These are phyloP conservation scores for Eudyptes chrysolophus DNA, from an alignment of 2,113 vertebrate genomes.

Conservation along the genomic window DNA sequence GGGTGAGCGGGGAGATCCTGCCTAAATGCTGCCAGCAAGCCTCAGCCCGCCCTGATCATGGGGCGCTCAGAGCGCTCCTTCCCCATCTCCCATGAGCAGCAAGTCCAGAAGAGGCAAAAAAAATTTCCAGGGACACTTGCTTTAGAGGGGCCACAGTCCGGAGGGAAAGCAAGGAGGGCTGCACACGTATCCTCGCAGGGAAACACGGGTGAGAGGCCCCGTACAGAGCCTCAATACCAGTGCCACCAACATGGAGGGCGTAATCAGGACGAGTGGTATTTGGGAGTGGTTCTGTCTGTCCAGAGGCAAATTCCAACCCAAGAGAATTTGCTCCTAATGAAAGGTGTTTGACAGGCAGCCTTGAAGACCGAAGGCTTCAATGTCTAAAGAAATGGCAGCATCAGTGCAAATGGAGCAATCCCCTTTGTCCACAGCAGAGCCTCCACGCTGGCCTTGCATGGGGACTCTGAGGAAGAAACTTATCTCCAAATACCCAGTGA, in stretches of 20 bases:
- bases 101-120: not conserved
- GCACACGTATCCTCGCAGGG: fast-evolving
- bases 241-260: fast-evolving
- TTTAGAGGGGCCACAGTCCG: not conserved
- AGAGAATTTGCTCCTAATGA: not conserved
- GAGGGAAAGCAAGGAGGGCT: not conserved
- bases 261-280: not conserved
- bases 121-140: not conserved
- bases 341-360: not conserved
- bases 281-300: conserved; percentile 37
- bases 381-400: not conserved
- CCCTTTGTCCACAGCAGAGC: not conserved
- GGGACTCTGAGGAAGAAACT: not conserved
- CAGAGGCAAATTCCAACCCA: conserved; percentile 28
- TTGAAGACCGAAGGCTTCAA: not conserved
- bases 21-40: conserved; percentile 15
- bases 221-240: not conserved
- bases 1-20: not conserved
- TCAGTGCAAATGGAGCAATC: not conserved
- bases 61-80: not conserved
- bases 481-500: not conserved
- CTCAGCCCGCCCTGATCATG: not conserved
- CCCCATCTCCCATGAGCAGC: not conserved
- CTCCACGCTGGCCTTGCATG: not conserved
- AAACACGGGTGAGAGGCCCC: not conserved